Percentiles rank a stretch among this genome's conserved stretches.
Conservation (phyloP, 2,888 invertebrate genomes). For the Pomacea canaliculata region DNA sequence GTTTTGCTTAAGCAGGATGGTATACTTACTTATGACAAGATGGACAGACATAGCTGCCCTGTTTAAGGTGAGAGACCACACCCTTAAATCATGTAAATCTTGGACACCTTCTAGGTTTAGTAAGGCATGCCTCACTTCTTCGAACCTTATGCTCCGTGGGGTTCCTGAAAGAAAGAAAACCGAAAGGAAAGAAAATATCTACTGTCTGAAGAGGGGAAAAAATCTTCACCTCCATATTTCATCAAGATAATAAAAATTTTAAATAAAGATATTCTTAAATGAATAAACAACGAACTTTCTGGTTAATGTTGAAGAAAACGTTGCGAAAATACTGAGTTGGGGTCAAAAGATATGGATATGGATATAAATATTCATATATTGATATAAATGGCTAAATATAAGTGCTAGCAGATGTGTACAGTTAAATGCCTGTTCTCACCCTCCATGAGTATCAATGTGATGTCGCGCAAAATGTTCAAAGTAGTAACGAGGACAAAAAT, state of each 20-base stretch:
- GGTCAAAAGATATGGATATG: no score
- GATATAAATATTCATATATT: no score
- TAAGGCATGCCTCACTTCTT: conserved; percentile 87
- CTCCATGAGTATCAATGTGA: conserved; percentile 93
- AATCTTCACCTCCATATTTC: not conserved
- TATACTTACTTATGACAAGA: conserved; percentile 87
- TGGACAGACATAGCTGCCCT: conserved; percentile 97
- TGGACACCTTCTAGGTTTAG: conserved; percentile 88
- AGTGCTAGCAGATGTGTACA: no score
- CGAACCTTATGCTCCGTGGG: conserved; percentile 75
- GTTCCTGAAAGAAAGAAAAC: conserved; percentile 88
- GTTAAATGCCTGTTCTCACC: conserved; percentile 72
- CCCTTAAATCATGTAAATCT: conserved; percentile 93
- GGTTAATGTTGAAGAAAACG: no score
- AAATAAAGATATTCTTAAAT: no score
- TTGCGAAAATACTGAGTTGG: no score
- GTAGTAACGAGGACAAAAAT: conserved; percentile 92
- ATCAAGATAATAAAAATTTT: no score
- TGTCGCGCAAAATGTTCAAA: conserved; percentile 91
- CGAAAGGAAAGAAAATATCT: conserved; percentile 95
- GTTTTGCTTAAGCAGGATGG: no score
- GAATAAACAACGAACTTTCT: no score
- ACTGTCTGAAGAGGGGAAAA: conserved; percentile 7
- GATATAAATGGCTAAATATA: no score
- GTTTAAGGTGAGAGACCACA: conserved; percentile 97